These are phyloP conservation scores for Smutsia temminckii DNA, from an alignment of 2,797 vertebrate genomes.

Conservation along the genomic window DNA sequence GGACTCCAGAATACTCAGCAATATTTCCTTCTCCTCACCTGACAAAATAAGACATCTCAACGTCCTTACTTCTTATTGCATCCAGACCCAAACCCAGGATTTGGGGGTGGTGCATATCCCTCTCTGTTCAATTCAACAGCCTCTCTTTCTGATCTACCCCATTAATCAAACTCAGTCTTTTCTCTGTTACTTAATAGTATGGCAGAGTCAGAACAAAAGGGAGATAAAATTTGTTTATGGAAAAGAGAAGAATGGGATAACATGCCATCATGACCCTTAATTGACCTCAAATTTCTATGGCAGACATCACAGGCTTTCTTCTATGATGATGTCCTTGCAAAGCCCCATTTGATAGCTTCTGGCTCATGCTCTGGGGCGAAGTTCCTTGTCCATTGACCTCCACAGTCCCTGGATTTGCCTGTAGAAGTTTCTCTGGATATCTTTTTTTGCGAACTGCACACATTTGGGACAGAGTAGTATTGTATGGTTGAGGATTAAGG, in stretches of 20 bases:
- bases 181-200: neutral
- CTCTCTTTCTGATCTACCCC: neutral
- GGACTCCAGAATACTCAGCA: neutral
- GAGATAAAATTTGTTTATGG: neutral
- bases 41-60: neutral
- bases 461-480: neutral
- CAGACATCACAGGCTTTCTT: neutral
- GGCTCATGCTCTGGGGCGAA: neutral
- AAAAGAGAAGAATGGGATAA: neutral
- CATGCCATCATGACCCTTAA: neutral
- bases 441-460: neutral
- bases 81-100: neutral
- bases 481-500: neutral
- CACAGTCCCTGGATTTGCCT: neutral
- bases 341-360: neutral
- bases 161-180: neutral
- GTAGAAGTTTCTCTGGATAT: neutral
- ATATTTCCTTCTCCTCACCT: neutral
- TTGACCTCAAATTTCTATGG: neutral
- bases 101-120: neutral
- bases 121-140: neutral
- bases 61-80: neutral
- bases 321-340: neutral
- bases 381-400: neutral
- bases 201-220: neutral